Conservation (phyloP, 1,140 invertebrate species). For the Caenorhabditis remanei region DNA sequence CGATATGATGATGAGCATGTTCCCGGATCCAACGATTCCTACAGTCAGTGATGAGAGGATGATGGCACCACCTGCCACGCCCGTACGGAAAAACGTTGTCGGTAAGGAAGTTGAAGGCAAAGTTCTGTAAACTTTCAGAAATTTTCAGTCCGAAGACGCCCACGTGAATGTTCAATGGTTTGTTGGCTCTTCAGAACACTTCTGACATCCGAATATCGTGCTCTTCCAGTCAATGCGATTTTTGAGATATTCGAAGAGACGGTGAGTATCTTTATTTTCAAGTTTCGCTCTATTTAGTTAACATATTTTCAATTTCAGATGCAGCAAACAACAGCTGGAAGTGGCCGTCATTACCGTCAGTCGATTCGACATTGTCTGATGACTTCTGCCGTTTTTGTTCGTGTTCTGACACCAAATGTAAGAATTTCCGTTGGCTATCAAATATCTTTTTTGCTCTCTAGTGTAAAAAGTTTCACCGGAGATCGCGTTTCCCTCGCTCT, state of each 20-base stretch:
- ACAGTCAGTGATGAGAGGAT: constrained; percentile 12
- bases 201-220: constrained; percentile 61
- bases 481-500: not conserved
- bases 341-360: constrained; percentile 50
- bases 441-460: not conserved
- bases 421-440: constrained; percentile 5
- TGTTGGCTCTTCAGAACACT: constrained; percentile 62
- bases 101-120: constrained; percentile 9
- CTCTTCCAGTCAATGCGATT: constrained; percentile 57
- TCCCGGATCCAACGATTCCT: constrained; percentile 32
- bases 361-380: constrained; percentile 60
- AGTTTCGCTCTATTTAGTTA: not conserved
- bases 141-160: constrained; percentile 57
- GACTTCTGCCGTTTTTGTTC: constrained; percentile 60
- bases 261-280: constrained; percentile 14
- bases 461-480: not conserved
- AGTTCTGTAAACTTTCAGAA: constrained; percentile 21
- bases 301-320: constrained; percentile 6
- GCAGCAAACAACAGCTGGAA: constrained; percentile 48
- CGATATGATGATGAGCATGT: constrained; percentile 51
- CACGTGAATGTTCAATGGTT: constrained; percentile 60
- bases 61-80: not conserved
- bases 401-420: constrained; percentile 62
- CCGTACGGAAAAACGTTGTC: constrained; percentile 44
- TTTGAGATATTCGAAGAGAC: constrained; percentile 63